Conservation (phyloP, 2,888 invertebrate genomes). For the Brachylomia viminalis region DNA sequence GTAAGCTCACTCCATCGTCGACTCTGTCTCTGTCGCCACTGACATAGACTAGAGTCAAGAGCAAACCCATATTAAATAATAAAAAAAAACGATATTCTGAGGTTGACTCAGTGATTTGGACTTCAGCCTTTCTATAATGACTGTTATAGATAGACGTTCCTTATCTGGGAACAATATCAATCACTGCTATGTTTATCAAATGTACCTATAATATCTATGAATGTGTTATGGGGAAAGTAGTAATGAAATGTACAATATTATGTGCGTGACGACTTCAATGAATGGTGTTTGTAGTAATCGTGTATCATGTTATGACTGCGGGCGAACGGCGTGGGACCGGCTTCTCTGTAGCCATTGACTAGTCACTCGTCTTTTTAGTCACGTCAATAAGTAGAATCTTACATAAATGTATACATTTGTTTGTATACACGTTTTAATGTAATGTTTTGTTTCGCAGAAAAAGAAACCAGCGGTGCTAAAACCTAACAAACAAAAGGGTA, state of each 20-base stretch:
- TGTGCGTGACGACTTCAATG: constrained; percentile 17
- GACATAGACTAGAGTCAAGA: no score
- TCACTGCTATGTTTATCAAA: not conserved
- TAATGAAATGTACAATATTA: constrained; percentile 22
- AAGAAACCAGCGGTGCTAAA: constrained; percentile 65
- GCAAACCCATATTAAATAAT: no score
- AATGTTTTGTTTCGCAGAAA: constrained; percentile 69
- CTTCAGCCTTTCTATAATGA: not conserved
- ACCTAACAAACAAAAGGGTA: constrained; percentile 74
- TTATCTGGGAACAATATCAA: not conserved
- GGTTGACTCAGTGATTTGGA: not conserved
- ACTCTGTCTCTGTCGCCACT: no score
- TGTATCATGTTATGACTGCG: constrained; percentile 19
- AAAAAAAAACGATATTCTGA: not conserved
- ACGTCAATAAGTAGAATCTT: not conserved
- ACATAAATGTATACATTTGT: no score
- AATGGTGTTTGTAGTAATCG: constrained; percentile 48
- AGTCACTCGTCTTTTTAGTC: not conserved
- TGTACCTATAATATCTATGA: constrained; percentile 10
- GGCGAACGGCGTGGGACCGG: constrained; percentile 8
- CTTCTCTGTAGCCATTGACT: not conserved
- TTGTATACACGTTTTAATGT: constrained; percentile 13
- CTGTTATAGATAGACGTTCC: not conserved
- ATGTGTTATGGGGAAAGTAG: constrained; percentile 10
- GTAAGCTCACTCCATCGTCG: no score